A percentile compares a stretch with the other conserved stretches of the same genome.
Evolutionary conservation across 1,140 invertebrate genomes (phyloP).

Genomic region (Calycopis cecrops): DNA sequence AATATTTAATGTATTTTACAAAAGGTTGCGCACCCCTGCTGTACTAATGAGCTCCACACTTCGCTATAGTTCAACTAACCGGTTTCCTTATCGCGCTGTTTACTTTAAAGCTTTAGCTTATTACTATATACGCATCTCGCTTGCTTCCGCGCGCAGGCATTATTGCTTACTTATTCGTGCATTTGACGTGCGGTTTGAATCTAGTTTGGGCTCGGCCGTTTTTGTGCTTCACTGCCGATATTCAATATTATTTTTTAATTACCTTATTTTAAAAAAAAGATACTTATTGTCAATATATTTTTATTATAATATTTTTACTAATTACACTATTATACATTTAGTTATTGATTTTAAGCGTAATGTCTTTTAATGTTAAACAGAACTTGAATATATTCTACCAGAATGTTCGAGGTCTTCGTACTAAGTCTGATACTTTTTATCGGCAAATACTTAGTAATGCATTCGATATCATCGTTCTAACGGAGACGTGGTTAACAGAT

Average conservation of each 20-base stretch:
- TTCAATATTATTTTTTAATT: slow-evolving; percentile 2
- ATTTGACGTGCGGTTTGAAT: background rate
- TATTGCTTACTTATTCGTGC: background rate
- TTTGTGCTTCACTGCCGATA: background rate
- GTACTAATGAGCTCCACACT: background rate
- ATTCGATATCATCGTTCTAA: slow-evolving; percentile 30
- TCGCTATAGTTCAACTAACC: background rate
- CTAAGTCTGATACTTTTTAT: background rate
- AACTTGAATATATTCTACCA: slow-evolving; percentile 11
- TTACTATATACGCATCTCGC: background rate
- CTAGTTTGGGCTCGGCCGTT: background rate
- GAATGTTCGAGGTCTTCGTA: background rate
- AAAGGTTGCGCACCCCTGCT: background rate
- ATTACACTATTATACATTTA: background rate
- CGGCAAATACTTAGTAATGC: background rate
- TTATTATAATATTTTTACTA: background rate
- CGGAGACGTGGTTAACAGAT: slow-evolving; percentile 27
- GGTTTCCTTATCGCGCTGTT: background rate
- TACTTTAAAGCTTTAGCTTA: slow-evolving; percentile 6
- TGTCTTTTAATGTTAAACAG: background rate
- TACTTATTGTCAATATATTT: background rate
- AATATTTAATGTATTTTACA: background rate
- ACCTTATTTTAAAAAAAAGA: background rate
- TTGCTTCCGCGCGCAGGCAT: background rate
- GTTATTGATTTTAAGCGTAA: background rate